These are phyloP conservation scores for Carlito syrichta DNA, from an alignment of 2,113 vertebrate genomes.

Conservation along the genomic window DNA sequence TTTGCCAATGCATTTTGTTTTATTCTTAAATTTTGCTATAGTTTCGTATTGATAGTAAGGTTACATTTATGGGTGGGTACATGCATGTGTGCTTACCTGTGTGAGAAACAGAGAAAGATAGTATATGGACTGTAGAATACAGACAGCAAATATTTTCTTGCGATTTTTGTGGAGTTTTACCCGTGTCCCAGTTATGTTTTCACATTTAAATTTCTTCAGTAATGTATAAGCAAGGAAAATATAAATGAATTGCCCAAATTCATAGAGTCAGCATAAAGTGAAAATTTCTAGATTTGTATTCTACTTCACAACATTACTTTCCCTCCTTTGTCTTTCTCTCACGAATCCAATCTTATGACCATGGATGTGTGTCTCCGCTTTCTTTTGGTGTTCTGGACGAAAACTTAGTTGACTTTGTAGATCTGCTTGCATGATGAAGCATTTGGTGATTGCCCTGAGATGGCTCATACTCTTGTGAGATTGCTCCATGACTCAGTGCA, in stretches of 20 bases:
- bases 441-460: constrained; percentile 57
- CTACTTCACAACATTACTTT: background rate
- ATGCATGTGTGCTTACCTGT: accelerated
- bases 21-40: background rate
- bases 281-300: background rate
- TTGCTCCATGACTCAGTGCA: constrained; percentile 72
- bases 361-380: background rate
- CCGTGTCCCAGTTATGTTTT: background rate
- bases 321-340: background rate
- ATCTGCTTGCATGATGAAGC: constrained; percentile 59
- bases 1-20: background rate
- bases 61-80: background rate
- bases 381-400: constrained; percentile 31
- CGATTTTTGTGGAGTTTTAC: background rate
- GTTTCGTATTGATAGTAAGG: background rate
- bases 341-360: background rate
- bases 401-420: constrained; percentile 33
- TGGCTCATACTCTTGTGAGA: constrained; percentile 55
- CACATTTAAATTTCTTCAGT: background rate
- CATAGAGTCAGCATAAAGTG: background rate
- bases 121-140: background rate
- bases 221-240: background rate
- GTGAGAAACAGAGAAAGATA: background rate
- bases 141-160: background rate
- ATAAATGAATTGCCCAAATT: background rate